A percentile compares a stretch with the other conserved stretches of the same genome.
Evolutionary conservation across 2,888 invertebrate species (phyloP).

Genomic region (Drosophila dives): DNA sequence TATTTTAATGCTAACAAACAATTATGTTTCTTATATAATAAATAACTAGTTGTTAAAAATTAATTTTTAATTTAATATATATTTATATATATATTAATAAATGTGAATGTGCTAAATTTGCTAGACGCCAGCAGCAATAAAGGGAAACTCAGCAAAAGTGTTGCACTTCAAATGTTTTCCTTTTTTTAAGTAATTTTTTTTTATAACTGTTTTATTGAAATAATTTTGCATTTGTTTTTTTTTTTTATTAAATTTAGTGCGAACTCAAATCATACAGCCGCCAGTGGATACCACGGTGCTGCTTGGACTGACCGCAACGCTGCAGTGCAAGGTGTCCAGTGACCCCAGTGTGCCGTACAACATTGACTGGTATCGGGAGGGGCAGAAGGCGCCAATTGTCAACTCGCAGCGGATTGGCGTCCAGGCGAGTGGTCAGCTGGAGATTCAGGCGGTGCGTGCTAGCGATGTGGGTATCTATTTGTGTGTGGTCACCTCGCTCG

Average conservation of each 20-base stretch:
- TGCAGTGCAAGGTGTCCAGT: constrained; percentile 97
- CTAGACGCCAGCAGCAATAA: constrained; percentile 23
- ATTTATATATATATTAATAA: background rate
- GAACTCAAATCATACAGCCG: constrained; percentile 96
- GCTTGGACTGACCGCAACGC: constrained; percentile 95
- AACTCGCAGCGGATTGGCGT: constrained; percentile 90
- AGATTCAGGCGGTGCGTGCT: constrained; percentile 94
- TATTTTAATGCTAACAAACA: background rate
- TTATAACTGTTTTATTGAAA: background rate
- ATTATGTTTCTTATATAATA: background rate
- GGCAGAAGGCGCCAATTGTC: constrained; percentile 88
- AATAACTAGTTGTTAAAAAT: background rate
- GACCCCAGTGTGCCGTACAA: constrained; percentile 95
- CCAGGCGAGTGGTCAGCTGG: constrained; percentile 92
- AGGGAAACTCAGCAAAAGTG: constrained; percentile 5
- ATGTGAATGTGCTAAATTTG: constrained; percentile 28
- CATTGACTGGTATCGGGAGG: constrained; percentile 95
- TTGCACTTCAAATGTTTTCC: constrained; percentile 54
- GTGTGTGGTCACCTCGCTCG: constrained; percentile 94
- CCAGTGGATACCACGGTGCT: constrained; percentile 96
- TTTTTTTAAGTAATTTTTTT: constrained; percentile 25
- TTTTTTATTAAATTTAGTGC: constrained; percentile 86
- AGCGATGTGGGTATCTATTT: constrained; percentile 97
- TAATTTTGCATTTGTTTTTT: background rate
- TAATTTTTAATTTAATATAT: background rate